Base-by-base conservation (phyloP, 37 sponge, comb jelly and placozoan species). In the Halichondria panicea region DNA sequence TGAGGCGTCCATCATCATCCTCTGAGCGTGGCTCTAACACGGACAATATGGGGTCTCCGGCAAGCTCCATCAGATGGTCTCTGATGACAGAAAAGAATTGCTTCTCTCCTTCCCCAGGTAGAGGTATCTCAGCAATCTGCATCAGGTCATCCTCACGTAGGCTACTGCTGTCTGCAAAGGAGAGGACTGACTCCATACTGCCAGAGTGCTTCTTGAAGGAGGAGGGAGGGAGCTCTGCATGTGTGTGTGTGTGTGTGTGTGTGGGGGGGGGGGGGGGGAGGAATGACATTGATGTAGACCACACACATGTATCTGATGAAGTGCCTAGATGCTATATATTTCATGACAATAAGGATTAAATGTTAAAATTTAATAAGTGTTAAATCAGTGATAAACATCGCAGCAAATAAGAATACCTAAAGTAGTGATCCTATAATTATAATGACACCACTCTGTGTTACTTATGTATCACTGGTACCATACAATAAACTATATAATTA, bases 101-200 rank as follows among this genome's bases (percentile, higher is more conserved):
- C n/a, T 32, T 59, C 0, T 42, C 61, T 18, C 12, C 3, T 1
- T 74, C 60, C 27, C 43, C 65, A 22, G 24, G 21, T 22, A 27
- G 32, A 8, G 70, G 28, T 13, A 84, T 22, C 64, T 84, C 70
- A 5, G 71, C 85, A 45, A 84, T 44, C 18, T 28, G 61, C 8
- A 77, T 64, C 9, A 84, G 78, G 43, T 84, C 78, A 21, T 77
- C 78, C 22, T 75, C 71, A 38, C 75, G 37, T 7, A 84, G 44
- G 27, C 19, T 27, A 0, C 30, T 43, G 28, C 61, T 44, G 1
- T 59, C 35, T 42, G 43, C 1, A 27, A 74, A 42, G 61, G 60
- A 24, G 3, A 11, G 15, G n/a, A 74, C 28, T 13, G 74, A 8
- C 1, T 74, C 60, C n/a, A 59, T 2, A 38, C 43, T 22, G n/a